These are phyloP conservation scores for Amyelois transitella DNA, from an alignment of 1,140 invertebrate species.

Conservation along the genomic window DNA sequence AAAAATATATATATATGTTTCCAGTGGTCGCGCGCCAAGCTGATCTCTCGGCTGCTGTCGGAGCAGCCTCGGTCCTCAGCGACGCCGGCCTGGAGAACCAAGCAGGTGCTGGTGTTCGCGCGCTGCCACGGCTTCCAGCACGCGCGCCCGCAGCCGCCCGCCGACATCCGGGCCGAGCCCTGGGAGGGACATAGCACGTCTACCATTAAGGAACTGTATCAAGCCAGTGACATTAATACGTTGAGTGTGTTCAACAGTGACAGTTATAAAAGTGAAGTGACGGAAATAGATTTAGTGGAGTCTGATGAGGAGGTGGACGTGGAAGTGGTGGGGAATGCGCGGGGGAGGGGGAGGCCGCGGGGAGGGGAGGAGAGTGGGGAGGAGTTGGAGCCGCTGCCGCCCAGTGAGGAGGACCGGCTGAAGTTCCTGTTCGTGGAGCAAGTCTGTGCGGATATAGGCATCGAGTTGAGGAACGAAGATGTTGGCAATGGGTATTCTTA, in stretches of 20 bases:
- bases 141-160: conserved; percentile 15
- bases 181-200: too few relatives aligned
- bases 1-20: too few relatives aligned
- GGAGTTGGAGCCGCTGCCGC: conserved; percentile 39
- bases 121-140: conserved; percentile 55
- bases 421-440: conserved; percentile 54
- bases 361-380: conserved; percentile 14
- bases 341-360: background rate
- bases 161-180: conserved; percentile 2
- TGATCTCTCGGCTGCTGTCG: conserved; percentile 52
- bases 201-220: conserved; percentile 38
- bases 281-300: conserved; percentile 8
- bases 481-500: conserved; percentile 59
- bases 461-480: conserved; percentile 63
- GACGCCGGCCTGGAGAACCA: conserved; percentile 45
- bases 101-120: conserved; percentile 60
- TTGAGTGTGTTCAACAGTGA: conserved; percentile 30
- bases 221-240: conserved; percentile 22
- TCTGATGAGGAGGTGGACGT: conserved; percentile 63
- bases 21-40: conserved; percentile 70
- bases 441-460: conserved; percentile 55
- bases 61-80: conserved; percentile 18
- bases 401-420: conserved; percentile 42
- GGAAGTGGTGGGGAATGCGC: conserved; percentile 34
- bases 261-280: conserved; percentile 17